These are phyloP conservation scores for Thamnaconus septentrionalis DNA, from an alignment of 2,113 vertebrate species.

Conservation along the genomic window DNA sequence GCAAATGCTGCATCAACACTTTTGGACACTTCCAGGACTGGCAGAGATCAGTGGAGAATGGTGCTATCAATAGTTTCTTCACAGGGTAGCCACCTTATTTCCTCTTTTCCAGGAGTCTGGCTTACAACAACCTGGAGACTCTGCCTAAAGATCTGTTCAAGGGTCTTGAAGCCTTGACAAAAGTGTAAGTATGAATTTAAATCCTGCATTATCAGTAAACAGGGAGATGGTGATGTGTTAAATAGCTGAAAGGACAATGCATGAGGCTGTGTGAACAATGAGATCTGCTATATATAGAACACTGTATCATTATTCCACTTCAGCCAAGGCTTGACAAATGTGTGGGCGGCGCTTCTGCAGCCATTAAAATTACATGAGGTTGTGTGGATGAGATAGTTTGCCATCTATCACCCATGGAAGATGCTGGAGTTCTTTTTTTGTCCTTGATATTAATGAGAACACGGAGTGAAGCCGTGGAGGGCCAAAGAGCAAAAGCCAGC, in stretches of 20 bases:
- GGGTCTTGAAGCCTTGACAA: constrained; percentile 95
- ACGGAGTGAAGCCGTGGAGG: constrained; percentile 14
- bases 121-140: constrained; percentile 96
- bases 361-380: constrained; percentile 62
- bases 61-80: no score
- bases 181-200: constrained; percentile 85
- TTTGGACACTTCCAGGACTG: no score
- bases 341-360: constrained; percentile 57
- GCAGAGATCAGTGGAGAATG: background rate
- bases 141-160: constrained; percentile 98
- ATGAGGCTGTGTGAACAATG: constrained; percentile 14
- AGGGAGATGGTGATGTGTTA: constrained; percentile 4
- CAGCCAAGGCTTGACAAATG: constrained; percentile 52
- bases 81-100: background rate
- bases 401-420: constrained; percentile 35
- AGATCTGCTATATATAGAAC: constrained; percentile 51
- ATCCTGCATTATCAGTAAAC: background rate
- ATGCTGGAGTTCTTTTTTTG: background rate
- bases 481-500: constrained; percentile 3
- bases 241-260: constrained; percentile 2
- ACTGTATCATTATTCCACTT: constrained; percentile 46
- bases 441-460: constrained; percentile 13
- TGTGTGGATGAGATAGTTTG: constrained; percentile 19
- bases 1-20: background rate
- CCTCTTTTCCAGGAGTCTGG: constrained; percentile 86